Base-by-base conservation (phyloP, 2,113 vertebrate species). In the Neodon shergylaensis region DNA sequence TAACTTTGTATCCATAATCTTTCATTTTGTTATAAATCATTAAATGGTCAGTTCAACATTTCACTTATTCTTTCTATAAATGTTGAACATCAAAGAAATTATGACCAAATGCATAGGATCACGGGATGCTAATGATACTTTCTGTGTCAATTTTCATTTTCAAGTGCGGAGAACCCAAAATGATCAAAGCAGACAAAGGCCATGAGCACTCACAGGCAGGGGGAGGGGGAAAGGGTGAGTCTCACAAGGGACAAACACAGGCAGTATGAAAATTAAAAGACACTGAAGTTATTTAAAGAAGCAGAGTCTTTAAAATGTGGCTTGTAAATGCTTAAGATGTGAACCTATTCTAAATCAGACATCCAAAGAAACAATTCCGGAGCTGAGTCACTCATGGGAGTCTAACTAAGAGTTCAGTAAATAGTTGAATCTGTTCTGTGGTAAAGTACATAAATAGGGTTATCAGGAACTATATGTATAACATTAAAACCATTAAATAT, bases 221-320 rank as follows among this genome's bases (percentile, higher is more conserved):
- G 17, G 54, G 54, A 19, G 54, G 14, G 11, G n/a, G 5, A 95
- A 94, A 90, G 36, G 31, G 72, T 91, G 66, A 87, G 65, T 88
- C 93, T 72, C 82, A 91, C 5, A 70, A 79, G 58, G 63, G 19
- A 78, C 82, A 91, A 83, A 52, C 81, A 90, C n/a, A 52, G 63
- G 88, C 84, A 28, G 16, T 65, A 91, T 58, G 73, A 90, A 21
- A 26, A 33, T 4, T 54, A 93, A 93, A 54, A 0, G 74, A 17
- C 31, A 44, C 31, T 74, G 77, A 84, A 76, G 14, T 24, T 54
- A 1, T 85, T 85, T 66, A 68, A 85, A 66, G n/a, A 24, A 36
- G 72, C 61, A 78, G 90, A 68, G 9, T 1, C 82, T 92, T 92
- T 54, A 92, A 90, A 74, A 16, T 12, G 77, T 82, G 16, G 52